A percentile compares a stretch with the other conserved stretches of the same genome.
Evolutionary conservation across 2,888 invertebrate genomes (phyloP).

Genomic region (Gryllus longicercus): DNA sequence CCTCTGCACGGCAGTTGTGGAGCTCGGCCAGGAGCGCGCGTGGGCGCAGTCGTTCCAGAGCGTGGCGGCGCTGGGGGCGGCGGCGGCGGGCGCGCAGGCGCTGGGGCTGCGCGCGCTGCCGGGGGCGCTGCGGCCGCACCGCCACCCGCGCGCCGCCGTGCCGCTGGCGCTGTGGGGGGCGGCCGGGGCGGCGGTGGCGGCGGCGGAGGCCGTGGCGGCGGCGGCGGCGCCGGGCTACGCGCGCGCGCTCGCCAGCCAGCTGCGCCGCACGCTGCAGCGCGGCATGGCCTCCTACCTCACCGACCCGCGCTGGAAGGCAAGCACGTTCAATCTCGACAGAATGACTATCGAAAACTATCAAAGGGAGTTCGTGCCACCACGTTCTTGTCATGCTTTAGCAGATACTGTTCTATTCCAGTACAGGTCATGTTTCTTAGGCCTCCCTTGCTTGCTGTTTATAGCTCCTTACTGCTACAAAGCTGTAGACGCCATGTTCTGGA

Average conservation of each 20-base stretch:
- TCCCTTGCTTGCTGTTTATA: too few relatives aligned
- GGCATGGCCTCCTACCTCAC: background rate
- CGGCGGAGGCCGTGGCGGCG: background rate
- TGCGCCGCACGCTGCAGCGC: background rate
- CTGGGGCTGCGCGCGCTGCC: background rate
- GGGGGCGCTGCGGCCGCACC: background rate
- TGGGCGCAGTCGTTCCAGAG: background rate
- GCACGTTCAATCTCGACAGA: background rate
- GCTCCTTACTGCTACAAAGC: too few relatives aligned
- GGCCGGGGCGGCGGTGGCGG: background rate
- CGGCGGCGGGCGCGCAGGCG: background rate
- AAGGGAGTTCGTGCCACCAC: too few relatives aligned
- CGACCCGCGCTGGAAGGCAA: background rate
- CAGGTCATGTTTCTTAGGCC: too few relatives aligned
- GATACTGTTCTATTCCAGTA: too few relatives aligned
- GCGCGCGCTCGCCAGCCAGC: background rate
- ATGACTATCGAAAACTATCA: too few relatives aligned
- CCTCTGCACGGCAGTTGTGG: too few relatives aligned
- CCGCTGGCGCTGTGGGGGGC: background rate
- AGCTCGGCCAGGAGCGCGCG: too few relatives aligned
- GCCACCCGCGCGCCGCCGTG: background rate
- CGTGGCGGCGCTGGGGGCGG: background rate
- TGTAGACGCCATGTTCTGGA: too few relatives aligned
- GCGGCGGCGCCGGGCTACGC: background rate
- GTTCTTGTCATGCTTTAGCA: too few relatives aligned